Percentiles rank a stretch among this genome's conserved stretches.
phyloP scores from a whole-genome alignment of 1,140 invertebrate species.

The Teleogryllus occipitalis region DNA sequence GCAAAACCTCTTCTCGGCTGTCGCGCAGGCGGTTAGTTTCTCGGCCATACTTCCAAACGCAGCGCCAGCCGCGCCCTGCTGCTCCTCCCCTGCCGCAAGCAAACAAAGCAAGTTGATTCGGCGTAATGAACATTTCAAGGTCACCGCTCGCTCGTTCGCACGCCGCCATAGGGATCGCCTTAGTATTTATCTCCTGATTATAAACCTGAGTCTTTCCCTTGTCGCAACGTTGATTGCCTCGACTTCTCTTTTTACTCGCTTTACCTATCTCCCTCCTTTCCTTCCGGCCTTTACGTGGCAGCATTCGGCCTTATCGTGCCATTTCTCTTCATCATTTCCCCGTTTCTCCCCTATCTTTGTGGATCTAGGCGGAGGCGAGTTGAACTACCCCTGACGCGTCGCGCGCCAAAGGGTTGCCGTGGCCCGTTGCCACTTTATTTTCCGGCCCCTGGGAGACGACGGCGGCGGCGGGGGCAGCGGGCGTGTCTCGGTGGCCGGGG shows the following conservation, averaged over 20 bases:
- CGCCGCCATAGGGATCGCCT: no score
- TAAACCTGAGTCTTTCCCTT: background rate
- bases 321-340: background rate
- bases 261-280: background rate
- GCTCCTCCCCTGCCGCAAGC: no score
- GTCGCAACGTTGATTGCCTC: background rate
- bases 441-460: background rate
- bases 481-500: no score
- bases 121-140: no score
- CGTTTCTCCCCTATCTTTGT: background rate
- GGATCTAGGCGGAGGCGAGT: background rate
- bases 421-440: background rate
- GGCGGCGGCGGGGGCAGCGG: no score
- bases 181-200: background rate
- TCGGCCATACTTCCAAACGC: no score
- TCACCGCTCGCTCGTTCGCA: no score
- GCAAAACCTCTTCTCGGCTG: no score
- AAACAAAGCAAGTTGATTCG: no score
- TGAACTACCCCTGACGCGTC: background rate
- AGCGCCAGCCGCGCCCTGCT: no score
- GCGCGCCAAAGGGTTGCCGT: background rate
- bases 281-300: background rate
- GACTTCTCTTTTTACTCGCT: background rate
- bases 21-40: no score
- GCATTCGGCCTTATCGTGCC: background rate